These are phyloP conservation scores for Forbesichthys papilliferus DNA, from an alignment of 2,113 vertebrate genomes.

Conservation along the genomic window DNA sequence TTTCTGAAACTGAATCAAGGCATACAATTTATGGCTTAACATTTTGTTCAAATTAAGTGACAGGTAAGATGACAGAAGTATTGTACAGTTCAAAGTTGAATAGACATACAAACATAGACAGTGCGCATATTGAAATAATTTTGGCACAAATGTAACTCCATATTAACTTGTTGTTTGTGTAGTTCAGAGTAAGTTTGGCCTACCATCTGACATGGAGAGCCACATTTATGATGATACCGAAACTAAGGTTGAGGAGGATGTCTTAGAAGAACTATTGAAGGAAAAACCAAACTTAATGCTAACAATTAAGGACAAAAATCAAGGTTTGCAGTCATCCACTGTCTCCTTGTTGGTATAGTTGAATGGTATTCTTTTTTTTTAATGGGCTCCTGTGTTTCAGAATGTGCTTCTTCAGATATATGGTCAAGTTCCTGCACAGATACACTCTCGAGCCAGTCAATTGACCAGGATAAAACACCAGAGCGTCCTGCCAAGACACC, in stretches of 20 bases:
- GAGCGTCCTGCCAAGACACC: neutral
- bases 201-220: neutral
- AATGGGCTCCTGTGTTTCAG: neutral
- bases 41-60: no score
- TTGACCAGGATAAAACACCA: neutral
- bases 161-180: neutral
- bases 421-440: neutral
- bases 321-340: neutral
- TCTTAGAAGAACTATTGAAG: neutral
- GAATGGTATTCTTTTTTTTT: neutral
- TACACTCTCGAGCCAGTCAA: neutral
- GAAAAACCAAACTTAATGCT: slow-evolving; percentile 5
- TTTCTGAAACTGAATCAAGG: no score
- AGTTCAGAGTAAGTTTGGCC: slow-evolving; percentile 7
- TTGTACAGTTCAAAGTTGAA: no score
- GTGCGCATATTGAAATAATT: no score
- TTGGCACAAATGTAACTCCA: no score
- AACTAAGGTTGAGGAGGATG: slow-evolving; percentile 11
- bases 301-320: neutral
- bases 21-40: no score
- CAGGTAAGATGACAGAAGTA: no score
- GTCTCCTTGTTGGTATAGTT: neutral
- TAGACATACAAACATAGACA: no score
- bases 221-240: slow-evolving; percentile 9
- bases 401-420: neutral